Evolutionary conservation across 2,797 vertebrate species (phyloP).

Genomic region (Sebastiscus albofasciatus): DNA sequence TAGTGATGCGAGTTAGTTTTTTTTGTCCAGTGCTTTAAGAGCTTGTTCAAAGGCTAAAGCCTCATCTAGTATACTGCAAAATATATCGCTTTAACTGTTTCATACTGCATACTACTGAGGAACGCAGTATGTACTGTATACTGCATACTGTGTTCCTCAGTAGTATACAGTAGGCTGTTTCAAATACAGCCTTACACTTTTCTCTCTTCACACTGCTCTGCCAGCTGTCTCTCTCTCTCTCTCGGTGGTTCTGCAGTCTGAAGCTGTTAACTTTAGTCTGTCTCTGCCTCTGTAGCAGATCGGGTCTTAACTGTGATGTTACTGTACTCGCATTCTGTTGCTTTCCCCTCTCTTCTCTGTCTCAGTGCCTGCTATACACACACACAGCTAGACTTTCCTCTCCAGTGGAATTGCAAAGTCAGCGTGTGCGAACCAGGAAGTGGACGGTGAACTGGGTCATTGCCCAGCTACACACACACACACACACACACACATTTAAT

Average conservation of each 20-base stretch:
- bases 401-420: constrained; percentile 34
- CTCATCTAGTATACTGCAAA: too few species aligned
- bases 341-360: background rate
- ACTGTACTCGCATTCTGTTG: background rate
- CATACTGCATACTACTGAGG: too few species aligned
- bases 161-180: too few species aligned
- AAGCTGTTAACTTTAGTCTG: background rate
- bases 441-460: constrained; percentile 6
- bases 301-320: background rate
- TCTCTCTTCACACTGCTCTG: background rate
- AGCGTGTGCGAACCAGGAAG: constrained; percentile 46
- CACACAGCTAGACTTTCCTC: constrained; percentile 29
- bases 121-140: too few species aligned
- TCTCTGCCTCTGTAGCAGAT: background rate
- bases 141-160: too few species aligned
- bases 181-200: background rate
- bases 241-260: background rate
- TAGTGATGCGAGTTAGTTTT: too few species aligned
- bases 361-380: background rate
- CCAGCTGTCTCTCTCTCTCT: background rate
- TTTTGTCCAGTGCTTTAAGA: too few species aligned
- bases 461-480: background rate
- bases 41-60: too few species aligned
- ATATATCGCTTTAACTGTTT: too few species aligned
- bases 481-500: background rate